Evolutionary conservation across 2,113 vertebrate species (phyloP).

Genomic region (Plotosus lineatus): DNA sequence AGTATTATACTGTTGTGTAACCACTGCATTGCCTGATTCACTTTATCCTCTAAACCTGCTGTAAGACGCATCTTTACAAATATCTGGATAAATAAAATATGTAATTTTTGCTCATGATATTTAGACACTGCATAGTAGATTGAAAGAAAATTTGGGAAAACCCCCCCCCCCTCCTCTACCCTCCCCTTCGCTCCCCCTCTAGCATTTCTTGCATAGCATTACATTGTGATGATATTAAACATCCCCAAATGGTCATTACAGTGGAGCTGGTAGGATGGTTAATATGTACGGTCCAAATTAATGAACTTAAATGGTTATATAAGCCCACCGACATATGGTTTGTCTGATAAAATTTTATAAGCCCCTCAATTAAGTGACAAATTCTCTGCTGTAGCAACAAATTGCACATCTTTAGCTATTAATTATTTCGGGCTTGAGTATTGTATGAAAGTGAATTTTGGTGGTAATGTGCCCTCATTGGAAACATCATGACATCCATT

Average conservation of each 20-base stretch:
- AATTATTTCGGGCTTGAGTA: constrained; percentile 16
- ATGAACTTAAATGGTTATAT: constrained; percentile 5
- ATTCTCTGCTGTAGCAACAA: constrained; percentile 19
- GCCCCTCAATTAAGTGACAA: constrained; percentile 3
- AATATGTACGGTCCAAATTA: not conserved
- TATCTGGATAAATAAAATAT: not conserved
- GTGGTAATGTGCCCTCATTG: constrained; percentile 39
- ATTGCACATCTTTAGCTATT: constrained; percentile 33
- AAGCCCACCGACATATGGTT: constrained; percentile 6
- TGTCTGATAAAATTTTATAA: constrained; percentile 26
- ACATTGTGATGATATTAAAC: not conserved
- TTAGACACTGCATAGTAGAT: too few species aligned
- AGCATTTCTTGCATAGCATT: not conserved
- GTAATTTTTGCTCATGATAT: not conserved
- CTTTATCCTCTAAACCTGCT: not conserved
- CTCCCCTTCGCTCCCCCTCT: not conserved
- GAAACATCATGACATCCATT: constrained; percentile 47
- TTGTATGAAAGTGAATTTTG: constrained; percentile 28
- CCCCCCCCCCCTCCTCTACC: too few species aligned
- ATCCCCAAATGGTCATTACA: not conserved
- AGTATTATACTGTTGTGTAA: not conserved
- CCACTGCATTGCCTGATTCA: not conserved
- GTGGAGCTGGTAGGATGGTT: not conserved
- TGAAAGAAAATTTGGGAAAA: too few species aligned
- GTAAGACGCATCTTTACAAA: constrained; percentile 2